Conservation (phyloP, 1,140 invertebrate species). For the Rhysida immarginata region DNA sequence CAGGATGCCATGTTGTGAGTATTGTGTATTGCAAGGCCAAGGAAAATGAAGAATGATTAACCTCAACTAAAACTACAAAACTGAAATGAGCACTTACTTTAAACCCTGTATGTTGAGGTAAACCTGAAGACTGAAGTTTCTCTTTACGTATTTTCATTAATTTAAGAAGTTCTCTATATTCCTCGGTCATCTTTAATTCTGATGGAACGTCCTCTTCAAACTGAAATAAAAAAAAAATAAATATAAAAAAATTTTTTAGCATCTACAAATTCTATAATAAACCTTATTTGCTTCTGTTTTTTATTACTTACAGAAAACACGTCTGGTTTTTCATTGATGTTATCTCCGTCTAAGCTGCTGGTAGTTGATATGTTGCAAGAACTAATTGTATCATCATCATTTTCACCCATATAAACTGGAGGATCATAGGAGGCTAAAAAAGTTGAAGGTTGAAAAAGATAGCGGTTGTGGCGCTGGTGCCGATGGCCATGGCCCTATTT, state of each 20-base stretch:
- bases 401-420: slow-evolving; percentile 34
- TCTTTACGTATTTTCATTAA: slow-evolving; percentile 34
- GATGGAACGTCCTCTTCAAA: slow-evolving; percentile 25
- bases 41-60: too few species aligned
- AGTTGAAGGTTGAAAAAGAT: slow-evolving; percentile 45
- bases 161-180: slow-evolving; percentile 29
- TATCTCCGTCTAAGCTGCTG: slow-evolving; percentile 8
- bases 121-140: slow-evolving; percentile 29
- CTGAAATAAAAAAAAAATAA: slow-evolving; percentile 15
- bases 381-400: slow-evolving; percentile 21
- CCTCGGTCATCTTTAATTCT: slow-evolving; percentile 21
- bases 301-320: slow-evolving; percentile 15
- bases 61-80: too few species aligned
- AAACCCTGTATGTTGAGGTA: slow-evolving; percentile 32
- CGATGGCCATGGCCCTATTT: too few species aligned
- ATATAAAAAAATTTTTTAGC: too few species aligned
- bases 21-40: too few species aligned
- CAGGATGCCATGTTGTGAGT: too few species aligned
- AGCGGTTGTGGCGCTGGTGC: slow-evolving; percentile 36
- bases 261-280: background rate
- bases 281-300: too few species aligned
- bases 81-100: slow-evolving; percentile 37
- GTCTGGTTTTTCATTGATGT: slow-evolving; percentile 14
- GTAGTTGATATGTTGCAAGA: background rate
- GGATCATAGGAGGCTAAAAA: slow-evolving; percentile 60